Base-by-base conservation (phyloP, 2,113 vertebrate species). In the Sturnira hondurensis region DNA sequence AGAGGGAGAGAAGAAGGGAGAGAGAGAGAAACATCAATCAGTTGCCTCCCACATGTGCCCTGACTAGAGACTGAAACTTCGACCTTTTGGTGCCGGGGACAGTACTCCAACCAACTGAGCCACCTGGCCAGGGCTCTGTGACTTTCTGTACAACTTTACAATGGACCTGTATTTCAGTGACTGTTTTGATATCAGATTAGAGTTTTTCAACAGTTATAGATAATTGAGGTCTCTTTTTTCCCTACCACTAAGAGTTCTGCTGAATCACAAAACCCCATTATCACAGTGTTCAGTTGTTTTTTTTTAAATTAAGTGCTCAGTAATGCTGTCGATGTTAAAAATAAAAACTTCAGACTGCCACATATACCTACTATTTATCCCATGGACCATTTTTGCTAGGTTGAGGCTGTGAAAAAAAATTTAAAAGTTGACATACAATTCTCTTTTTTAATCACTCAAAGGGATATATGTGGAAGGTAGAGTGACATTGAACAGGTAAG, bases 381-480 rank as follows among this genome's bases (percentile, higher is more conserved):
- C 98, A 98, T 98, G 98, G 97, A 98, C 97, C 98, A 98, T 98
- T 98, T 98, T 98, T 98, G 98, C 98, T 98, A 98, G 98, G 97
- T 98, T 98, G 98, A 98, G 98, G 98, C 98, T 99, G 98, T 98
- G n/a, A 98, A 98, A 98, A 98, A 98, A 98, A 98, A 98, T 98
- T 87, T 98, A 98, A 98, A 98, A 98, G 98, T 98, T 95, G 94
- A 98, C 98, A 98, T 98, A 99, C 98, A 98, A 99, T 76, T 94
- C 41, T 81, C 87, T 84, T 84, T 89, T 99, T 98, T 99, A 98
- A 98, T 99, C 99, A 99, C 99, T 99, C 99, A 99, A 99, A 98
- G 99, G 98, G 98, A 98, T 99, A 98, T 99, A 98, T 98, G 98
- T 98, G 98, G 98, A 98, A 99, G 99, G 99, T 99, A 99, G 98